A percentile compares a stretch with the other conserved stretches of the same genome.
Conservation (phyloP, 2,113 vertebrate genomes). For the Phylloscopus trochilus region DNA sequence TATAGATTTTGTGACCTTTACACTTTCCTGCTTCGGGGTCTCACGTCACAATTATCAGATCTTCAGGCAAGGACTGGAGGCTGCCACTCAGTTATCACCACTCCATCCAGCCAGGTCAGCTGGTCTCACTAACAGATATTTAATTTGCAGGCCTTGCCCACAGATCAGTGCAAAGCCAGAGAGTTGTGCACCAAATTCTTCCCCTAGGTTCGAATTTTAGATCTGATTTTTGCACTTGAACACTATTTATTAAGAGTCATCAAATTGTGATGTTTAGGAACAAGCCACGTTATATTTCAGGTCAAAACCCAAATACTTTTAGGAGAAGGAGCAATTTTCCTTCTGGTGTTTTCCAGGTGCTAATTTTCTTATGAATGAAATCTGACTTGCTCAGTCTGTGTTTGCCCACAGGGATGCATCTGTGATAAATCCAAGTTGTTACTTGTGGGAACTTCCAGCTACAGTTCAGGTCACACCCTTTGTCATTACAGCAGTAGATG, state of each 20-base stretch:
- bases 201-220: background rate
- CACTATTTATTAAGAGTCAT: background rate
- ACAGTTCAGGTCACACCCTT: background rate
- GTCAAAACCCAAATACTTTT: background rate
- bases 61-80: background rate
- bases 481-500: background rate
- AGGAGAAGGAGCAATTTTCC: background rate
- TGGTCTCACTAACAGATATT: background rate
- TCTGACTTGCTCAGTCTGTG: background rate
- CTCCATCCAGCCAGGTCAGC: background rate
- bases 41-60: background rate
- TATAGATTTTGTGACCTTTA: background rate
- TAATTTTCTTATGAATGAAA: background rate
- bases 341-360: background rate
- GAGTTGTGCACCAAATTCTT: background rate
- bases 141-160: background rate
- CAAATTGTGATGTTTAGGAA: background rate
- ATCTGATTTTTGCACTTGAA: background rate
- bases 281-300: rapidly evolving
- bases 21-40: background rate
- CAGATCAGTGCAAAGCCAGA: background rate
- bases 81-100: background rate
- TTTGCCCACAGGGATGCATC: background rate
- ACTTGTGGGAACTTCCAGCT: background rate
- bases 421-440: background rate